These are phyloP conservation scores for Eclectus roratus DNA, from an alignment of 2,113 vertebrate genomes.

Conservation along the genomic window DNA sequence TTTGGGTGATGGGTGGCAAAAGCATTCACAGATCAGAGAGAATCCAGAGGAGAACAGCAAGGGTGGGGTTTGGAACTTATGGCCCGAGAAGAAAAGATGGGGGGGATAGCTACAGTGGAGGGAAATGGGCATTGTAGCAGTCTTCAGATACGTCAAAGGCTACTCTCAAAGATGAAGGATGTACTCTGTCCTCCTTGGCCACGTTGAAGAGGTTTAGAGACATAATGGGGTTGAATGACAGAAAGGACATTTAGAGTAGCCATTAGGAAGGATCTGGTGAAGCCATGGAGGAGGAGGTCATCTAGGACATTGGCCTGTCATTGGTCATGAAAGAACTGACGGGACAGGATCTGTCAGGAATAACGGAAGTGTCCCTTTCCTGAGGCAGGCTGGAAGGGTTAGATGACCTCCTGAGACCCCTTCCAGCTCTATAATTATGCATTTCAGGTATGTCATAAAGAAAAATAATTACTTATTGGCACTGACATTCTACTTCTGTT, in stretches of 20 bases:
- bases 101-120: not conserved
- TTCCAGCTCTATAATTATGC: not conserved
- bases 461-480: not conserved
- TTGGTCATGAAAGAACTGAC: not conserved
- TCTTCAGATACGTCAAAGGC: not conserved
- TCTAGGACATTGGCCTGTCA: not conserved
- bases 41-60: not conserved
- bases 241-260: not conserved
- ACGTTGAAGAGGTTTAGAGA: not conserved
- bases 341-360: not conserved
- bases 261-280: not conserved
- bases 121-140: not conserved
- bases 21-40: fast-evolving
- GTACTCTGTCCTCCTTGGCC: not conserved
- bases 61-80: not conserved
- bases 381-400: not conserved
- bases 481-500: not conserved
- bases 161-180: not conserved
- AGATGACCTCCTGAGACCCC: not conserved
- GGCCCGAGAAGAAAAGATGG: not conserved
- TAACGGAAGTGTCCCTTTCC: not conserved
- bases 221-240: not conserved
- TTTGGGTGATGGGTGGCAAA: not conserved
- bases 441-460: not conserved
- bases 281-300: not conserved